phyloP scores from a whole-genome alignment of 1,140 invertebrate genomes.

The Drosophila mauritiana region DNA sequence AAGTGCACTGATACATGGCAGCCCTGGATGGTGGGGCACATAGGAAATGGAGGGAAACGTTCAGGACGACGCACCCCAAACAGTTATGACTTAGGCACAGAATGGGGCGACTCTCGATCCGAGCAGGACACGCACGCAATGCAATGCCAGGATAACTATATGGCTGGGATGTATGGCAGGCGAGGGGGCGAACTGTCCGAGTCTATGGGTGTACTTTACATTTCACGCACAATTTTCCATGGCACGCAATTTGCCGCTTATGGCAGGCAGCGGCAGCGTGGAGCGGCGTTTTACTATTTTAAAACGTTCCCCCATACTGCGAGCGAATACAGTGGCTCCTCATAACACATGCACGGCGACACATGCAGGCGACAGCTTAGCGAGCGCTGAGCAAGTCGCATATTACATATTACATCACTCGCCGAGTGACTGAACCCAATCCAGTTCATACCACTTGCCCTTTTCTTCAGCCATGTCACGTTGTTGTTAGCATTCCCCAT shows the following conservation, averaged over 20 bases:
- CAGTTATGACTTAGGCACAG: constrained; percentile 49
- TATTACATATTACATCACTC: constrained; percentile 82
- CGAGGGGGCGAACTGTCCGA: constrained; percentile 5
- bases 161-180: neutral
- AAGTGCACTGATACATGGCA: constrained; percentile 48
- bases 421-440: constrained; percentile 64
- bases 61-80: constrained; percentile 41
- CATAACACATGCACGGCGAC: constrained; percentile 76
- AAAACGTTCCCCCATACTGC: constrained; percentile 36
- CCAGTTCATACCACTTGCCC: constrained; percentile 53
- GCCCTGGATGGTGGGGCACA: constrained; percentile 3
- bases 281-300: constrained; percentile 51
- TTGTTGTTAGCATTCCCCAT: constrained; percentile 74
- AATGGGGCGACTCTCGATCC: constrained; percentile 18
- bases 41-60: constrained; percentile 1
- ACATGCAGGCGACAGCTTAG: constrained; percentile 78
- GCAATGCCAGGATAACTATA: constrained; percentile 39
- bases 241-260: constrained; percentile 79
- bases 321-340: constrained; percentile 28
- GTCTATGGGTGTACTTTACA: constrained; percentile 66
- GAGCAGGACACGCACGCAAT: constrained; percentile 63
- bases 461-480: constrained; percentile 75
- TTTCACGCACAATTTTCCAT: constrained; percentile 83
- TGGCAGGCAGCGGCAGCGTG: constrained; percentile 39
- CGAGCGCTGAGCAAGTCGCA: constrained; percentile 72